These are phyloP conservation scores for Andrena trimmerana DNA, from an alignment of 2,888 invertebrate species.

Conservation along the genomic window DNA sequence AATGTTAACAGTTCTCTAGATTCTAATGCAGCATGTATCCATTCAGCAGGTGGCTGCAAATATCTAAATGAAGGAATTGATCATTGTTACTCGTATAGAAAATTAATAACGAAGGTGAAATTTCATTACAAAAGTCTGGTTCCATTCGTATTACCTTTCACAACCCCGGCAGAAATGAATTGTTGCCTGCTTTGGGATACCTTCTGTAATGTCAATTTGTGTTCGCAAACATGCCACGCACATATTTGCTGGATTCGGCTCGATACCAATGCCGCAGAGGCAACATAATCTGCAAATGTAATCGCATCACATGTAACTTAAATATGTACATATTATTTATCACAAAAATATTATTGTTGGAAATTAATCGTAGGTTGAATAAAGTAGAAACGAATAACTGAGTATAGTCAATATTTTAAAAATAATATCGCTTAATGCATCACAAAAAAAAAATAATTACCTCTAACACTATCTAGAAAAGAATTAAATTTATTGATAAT, in stretches of 20 bases:
- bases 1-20: conserved; percentile 95
- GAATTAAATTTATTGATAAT: background rate
- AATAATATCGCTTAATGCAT: background rate
- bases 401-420: background rate
- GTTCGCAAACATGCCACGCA: conserved; percentile 97
- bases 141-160: conserved; percentile 89
- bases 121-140: background rate
- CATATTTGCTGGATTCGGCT: conserved; percentile 98
- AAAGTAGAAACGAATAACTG: background rate
- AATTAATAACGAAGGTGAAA: background rate
- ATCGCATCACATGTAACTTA: background rate
- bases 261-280: conserved; percentile 96
- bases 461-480: background rate
- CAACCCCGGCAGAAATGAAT: conserved; percentile 97
- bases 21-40: conserved; percentile 94
- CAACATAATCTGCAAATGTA: conserved; percentile 90
- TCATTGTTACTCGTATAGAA: background rate
- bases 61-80: conserved; percentile 87
- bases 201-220: conserved; percentile 97
- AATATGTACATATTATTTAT: background rate
- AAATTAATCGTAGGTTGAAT: background rate
- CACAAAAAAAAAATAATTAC: background rate
- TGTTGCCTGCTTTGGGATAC: conserved; percentile 96
- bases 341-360: background rate
- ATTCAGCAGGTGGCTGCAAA: conserved; percentile 95